Base-by-base conservation (phyloP, 2,113 vertebrate species). In the Cranoglanis bouderius region DNA sequence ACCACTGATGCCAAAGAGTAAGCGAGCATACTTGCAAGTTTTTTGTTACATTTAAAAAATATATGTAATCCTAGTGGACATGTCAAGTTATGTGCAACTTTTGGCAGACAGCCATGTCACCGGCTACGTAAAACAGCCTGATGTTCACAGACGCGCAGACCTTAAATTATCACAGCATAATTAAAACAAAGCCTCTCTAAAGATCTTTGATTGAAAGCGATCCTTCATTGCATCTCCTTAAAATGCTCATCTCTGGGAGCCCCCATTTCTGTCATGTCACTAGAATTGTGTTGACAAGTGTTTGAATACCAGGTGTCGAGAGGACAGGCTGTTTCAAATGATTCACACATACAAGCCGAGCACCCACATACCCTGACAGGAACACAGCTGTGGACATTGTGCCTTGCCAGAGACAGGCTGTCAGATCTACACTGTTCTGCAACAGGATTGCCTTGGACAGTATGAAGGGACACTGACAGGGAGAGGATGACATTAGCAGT, bases 351-450 rank as follows among this genome's bases (percentile, higher is more conserved):
- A 65, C 85, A 59, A 88, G 78, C 88, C 85, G 85, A 85, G 90
- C 83, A 84, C 84, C 18, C 83, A 89, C 90, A 82, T 84, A 85
- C n/a, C 14, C 87, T 87, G 81, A 91, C 87, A 91, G 74, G 87
- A 91, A 87, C 87, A 91, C 88, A 78, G 61, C 81, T 57, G 59
- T 91, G 89, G 92, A 91, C 88, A 87, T 86, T 21, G 67, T 92
- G 88, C 78, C 85, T 89, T 89, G 72, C 70, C 51, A 74, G 90
- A 90, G 82, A 89, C 88, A 88, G 90, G 61, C 88, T 92, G 91
- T 92, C 85, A n/a, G 91, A 88, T 89, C 59, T 75, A 32, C 55
- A 77, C 84, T 90, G 59, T 86, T 84, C 84, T 87, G 43, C 61
- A 49, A 59, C 55, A 82, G 81, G 32, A 38, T 26, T 59, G 51